Evolutionary conservation across 2,888 invertebrate genomes (phyloP).

Genomic region (Scaptomyza cyrtandrae): DNA sequence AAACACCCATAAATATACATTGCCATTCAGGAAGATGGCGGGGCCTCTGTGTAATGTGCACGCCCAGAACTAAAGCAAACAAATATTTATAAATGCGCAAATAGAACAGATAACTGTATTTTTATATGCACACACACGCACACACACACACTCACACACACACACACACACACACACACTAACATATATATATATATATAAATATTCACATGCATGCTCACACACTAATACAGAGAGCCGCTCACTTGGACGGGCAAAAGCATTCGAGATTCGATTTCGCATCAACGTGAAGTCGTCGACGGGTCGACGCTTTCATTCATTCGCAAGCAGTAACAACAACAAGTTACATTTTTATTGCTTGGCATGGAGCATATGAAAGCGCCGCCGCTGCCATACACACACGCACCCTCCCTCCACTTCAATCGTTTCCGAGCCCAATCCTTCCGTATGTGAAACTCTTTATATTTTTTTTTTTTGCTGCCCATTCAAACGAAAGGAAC

Average conservation of each 20-base stretch:
- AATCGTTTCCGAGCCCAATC: constrained; percentile 26
- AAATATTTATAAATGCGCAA: constrained; percentile 80
- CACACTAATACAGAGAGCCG: constrained; percentile 39
- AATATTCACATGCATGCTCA: constrained; percentile 8
- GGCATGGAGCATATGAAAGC: constrained; percentile 75
- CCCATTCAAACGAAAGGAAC: constrained; percentile 64
- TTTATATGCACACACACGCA: constrained; percentile 69
- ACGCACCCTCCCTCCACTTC: not conserved
- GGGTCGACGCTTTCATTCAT: constrained; percentile 77
- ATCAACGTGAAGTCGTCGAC: constrained; percentile 69
- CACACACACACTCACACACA: constrained; percentile 45
- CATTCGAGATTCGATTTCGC: constrained; percentile 74
- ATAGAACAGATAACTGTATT: constrained; percentile 81
- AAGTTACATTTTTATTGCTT: constrained; percentile 75
- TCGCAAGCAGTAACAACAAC: constrained; percentile 48
- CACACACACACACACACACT: constrained; percentile 34
- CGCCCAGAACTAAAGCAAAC: constrained; percentile 71
- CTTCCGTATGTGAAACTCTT: constrained; percentile 53
- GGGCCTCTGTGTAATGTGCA: constrained; percentile 64
- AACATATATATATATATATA: constrained; percentile 34
- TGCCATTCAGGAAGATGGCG: constrained; percentile 30
- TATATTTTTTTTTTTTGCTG: constrained; percentile 36
- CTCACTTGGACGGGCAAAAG: constrained; percentile 67
- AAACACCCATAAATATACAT: constrained; percentile 25
- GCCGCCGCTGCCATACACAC: constrained; percentile 40